Evolutionary conservation across 2,888 invertebrate species (phyloP), one percentile per base, ranked within the genome.

Genomic region (Hedya salicella): DNA sequence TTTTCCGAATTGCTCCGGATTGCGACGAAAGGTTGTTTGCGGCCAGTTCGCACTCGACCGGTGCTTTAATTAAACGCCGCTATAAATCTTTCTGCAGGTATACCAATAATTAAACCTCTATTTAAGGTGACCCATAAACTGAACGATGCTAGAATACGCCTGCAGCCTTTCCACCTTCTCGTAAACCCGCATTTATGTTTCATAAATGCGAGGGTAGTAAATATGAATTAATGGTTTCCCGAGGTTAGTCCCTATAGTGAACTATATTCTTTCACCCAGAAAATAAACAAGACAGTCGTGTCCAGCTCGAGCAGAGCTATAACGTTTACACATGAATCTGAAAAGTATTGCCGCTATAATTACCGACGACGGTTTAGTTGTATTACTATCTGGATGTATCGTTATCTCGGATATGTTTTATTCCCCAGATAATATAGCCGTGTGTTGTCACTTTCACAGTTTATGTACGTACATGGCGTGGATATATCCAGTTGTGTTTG

Each of bases 151-250:
- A 82, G 81, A 86, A 85, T 85, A 87, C 80, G 82, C 78, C 77
- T 81, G 80, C 80, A 84, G 82, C 81, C 80, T 86, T 86, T 85
- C 83, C 79, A 85, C 82, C 81, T 86, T 83, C 82, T 85, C 89
- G 80, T 91, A 91, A 91, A 87, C 69, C 78, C 86, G 53, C 53
- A 66, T 90, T 91, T 87, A 91, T 89, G 91, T 85, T 85, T 86
- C 91, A 89, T 91, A 91, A 91, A 91, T 89, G 85, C 79, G 78
- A 78, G 73, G 77, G 85, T 78, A 85, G 88, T 89, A 89, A 88
- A 89, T 89, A 88, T 83, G 87, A 88, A 88, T 89, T 89, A 89
- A 90, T 86, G 87, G 84, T 75, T 81, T 85, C 81, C 77, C 79
- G 83, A 86, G 86, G 82, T 82, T 83, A 75, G 75, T 80, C 78